Evolutionary conservation across 2,113 vertebrate species (phyloP).

Genomic region (Leucopsar rothschildi): DNA sequence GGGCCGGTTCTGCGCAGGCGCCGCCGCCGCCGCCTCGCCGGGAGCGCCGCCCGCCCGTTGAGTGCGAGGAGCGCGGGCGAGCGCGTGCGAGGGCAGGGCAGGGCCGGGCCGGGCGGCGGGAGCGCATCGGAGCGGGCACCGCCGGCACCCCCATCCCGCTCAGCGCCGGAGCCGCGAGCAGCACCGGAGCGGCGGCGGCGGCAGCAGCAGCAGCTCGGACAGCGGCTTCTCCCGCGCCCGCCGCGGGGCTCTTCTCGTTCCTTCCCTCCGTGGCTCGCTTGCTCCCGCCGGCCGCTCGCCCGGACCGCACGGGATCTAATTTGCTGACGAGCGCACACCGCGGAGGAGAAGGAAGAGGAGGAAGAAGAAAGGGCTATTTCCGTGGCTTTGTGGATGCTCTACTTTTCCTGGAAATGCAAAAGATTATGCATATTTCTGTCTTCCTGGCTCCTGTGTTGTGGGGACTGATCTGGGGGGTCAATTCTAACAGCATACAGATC

Average conservation of each 20-base stretch:
- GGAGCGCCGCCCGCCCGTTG: no score
- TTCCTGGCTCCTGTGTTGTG: constrained; percentile 86
- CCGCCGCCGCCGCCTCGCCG: no score
- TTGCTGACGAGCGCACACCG: constrained; percentile 54
- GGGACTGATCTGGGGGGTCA: constrained; percentile 87
- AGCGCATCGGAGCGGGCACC: constrained; percentile 58
- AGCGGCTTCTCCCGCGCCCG: constrained; percentile 10
- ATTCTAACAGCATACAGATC: constrained; percentile 93
- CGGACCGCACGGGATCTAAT: constrained; percentile 84
- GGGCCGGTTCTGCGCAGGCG: no score
- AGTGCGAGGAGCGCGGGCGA: not conserved
- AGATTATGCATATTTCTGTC: constrained; percentile 88
- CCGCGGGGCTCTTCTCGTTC: not conserved
- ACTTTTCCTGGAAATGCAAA: constrained; percentile 90
- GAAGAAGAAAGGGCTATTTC: constrained; percentile 36
- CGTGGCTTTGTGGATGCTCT: constrained; percentile 79
- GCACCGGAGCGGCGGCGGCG: constrained; percentile 45
- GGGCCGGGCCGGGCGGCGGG: constrained; percentile 57
- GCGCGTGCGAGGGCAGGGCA: not conserved
- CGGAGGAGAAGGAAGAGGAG: not conserved
- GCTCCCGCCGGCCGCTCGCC: constrained; percentile 37
- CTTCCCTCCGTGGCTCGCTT: not conserved
- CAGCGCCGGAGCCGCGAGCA: constrained; percentile 65
- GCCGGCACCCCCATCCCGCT: constrained; percentile 28
- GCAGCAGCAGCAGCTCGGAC: not conserved